phyloP scores from a whole-genome alignment of 1,140 invertebrate genomes.

The Formica selysi region DNA sequence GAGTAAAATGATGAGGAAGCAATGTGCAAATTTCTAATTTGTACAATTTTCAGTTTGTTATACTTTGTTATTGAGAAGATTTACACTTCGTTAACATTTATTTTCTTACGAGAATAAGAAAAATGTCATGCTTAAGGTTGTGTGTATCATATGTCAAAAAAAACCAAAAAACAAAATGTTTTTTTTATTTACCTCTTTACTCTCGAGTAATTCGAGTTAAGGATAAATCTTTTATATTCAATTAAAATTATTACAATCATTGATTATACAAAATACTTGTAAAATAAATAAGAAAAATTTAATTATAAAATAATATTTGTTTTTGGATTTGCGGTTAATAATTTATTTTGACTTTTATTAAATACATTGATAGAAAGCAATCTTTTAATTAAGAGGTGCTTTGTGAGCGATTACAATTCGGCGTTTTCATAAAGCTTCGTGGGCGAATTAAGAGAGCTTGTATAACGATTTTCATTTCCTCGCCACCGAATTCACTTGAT shows the following conservation, averaged over 20 bases:
- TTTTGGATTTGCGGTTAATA: background rate
- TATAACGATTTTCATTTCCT: background rate
- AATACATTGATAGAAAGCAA: background rate
- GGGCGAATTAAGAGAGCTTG: background rate
- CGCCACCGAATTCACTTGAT: background rate
- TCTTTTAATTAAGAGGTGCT: background rate
- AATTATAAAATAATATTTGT: too few species aligned
- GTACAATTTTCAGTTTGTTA: too few species aligned
- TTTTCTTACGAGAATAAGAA: too few species aligned
- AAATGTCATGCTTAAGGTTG: too few species aligned
- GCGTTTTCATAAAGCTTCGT: background rate
- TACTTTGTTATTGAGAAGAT: too few species aligned
- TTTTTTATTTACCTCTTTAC: background rate
- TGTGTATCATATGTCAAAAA: too few species aligned
- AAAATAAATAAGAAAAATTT: too few species aligned
- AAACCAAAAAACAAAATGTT: too few species aligned
- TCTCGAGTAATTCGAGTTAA: background rate
- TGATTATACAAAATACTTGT: too few species aligned
- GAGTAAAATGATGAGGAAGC: too few species aligned
- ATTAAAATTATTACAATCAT: background rate
- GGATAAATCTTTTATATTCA: background rate
- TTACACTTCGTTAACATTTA: too few species aligned
- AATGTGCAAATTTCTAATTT: too few species aligned
- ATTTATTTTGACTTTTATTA: background rate
- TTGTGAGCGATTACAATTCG: background rate